Evolutionary conservation across 2,113 vertebrate genomes (phyloP), one percentile per base, ranked within the genome.

Genomic region (Telmatochromis sp.): DNA sequence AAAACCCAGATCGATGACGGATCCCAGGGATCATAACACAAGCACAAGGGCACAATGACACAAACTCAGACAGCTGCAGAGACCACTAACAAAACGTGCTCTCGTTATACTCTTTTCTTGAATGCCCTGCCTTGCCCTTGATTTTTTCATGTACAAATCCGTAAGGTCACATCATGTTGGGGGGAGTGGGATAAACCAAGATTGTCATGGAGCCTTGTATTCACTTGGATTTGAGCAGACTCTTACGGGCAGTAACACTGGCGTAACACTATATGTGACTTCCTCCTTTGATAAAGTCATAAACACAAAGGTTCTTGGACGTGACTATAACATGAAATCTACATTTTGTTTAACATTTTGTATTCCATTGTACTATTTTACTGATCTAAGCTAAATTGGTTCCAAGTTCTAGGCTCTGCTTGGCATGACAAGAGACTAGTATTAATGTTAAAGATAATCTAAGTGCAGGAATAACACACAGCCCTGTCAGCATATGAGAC

Each of bases 181-280:
- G 63, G 63, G 35, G 12, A 21, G 10, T 23, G 37, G 65, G 13
- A 23, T 26, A 45, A 15, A 75, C 37, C 68, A 75, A 75, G 40
- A 75, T 11, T 75, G 40, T 26, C 68, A 75, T 23, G 12, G 23
- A 28, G 23, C 21, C 42, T 75, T 75, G 40, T 5, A 28, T 28
- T 47, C 23, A 75, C 70, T 47, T 47, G 42, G 42, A 75, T 45
- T 28, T 45, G 68, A 40, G 19, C 33, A 7, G 31, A 68, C 33
- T 68, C 19, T 68, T 68, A 1, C 0, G 0, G 0, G 21, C 21
- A 26, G 13, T 73, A 10, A 73, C 21, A 45, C 8, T 73, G 68
- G 21, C 13, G 4, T 73, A 73, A 1, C 21, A 26, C 13, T 6
- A 73, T 26, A 42, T 28, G 3, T 28, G 40, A 47, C 42, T 49